These are phyloP conservation scores for Priocnemis perturbator DNA, from an alignment of 2,888 invertebrate species.

Conservation along the genomic window DNA sequence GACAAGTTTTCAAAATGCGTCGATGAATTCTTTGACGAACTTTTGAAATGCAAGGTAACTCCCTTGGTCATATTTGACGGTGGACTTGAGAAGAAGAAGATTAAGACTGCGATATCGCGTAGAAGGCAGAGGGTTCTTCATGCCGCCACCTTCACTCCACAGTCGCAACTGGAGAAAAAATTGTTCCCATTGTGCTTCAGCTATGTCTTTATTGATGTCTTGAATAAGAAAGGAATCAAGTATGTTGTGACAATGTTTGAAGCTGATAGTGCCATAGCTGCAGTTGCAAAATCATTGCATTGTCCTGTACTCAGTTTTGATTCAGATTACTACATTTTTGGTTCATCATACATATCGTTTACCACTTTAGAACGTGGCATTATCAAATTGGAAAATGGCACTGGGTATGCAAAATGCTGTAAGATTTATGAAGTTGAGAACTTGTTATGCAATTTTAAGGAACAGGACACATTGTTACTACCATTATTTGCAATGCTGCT, in stretches of 20 bases:
- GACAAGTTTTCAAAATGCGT: conserved; percentile 83
- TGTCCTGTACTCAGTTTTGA: conserved; percentile 95
- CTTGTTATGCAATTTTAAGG: conserved; percentile 81
- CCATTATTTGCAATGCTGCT: conserved; percentile 89
- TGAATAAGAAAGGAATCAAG: conserved; percentile 81
- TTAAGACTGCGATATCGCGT: conserved; percentile 81
- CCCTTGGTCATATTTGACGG: conserved; percentile 89
- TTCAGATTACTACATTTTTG: conserved; percentile 95
- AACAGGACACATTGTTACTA: conserved; percentile 81
- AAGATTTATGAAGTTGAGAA: conserved; percentile 84
- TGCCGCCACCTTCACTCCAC: conserved; percentile 76
- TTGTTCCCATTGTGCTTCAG: conserved; percentile 89
- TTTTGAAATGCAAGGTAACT: conserved; percentile 83
- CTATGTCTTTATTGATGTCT: conserved; percentile 85
- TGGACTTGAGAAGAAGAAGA: conserved; percentile 83
- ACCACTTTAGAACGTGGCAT: conserved; percentile 79
- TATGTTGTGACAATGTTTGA: conserved; percentile 89
- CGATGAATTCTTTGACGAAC: conserved; percentile 82
- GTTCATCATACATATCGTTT: conserved; percentile 88
- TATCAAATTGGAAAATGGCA: conserved; percentile 46
- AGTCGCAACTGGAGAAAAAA: conserved; percentile 77
- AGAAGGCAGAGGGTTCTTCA: conserved; percentile 79
- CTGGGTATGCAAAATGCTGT: conserved; percentile 78
- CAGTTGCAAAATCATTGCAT: conserved; percentile 84
- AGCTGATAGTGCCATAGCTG: conserved; percentile 92